These are phyloP conservation scores for Hartigia nigra DNA, from an alignment of 2,888 invertebrate species.

Conservation along the genomic window DNA sequence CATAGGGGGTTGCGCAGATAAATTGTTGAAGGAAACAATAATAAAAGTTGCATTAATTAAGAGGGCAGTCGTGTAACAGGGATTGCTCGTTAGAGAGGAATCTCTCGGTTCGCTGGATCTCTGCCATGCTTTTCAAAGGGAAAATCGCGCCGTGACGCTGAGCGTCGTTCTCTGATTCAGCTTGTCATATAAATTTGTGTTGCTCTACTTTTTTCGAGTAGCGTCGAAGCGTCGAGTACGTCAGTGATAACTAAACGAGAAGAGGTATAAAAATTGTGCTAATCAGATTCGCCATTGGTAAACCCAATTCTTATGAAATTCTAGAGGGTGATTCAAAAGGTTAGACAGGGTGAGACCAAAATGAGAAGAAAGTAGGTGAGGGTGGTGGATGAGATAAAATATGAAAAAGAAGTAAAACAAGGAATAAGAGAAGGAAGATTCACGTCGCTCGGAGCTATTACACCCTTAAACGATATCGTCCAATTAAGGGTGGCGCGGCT, in stretches of 20 bases:
- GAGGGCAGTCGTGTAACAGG: conserved; percentile 45
- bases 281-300: background rate
- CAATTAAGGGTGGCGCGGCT: conserved; percentile 30
- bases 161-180: background rate
- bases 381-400: background rate
- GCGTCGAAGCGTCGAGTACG: background rate
- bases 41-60: conserved; percentile 63
- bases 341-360: background rate
- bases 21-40: conserved; percentile 58
- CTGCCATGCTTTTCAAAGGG: background rate
- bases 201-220: background rate
- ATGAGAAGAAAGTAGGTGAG: background rate
- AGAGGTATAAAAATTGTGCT: background rate
- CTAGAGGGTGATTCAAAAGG: background rate
- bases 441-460: conserved; percentile 26
- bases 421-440: background rate
- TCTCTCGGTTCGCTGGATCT: conserved; percentile 40
- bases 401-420: background rate
- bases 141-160: background rate
- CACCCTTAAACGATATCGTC: conserved; percentile 41
- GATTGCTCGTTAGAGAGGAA: conserved; percentile 49
- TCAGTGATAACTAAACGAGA: too few species aligned
- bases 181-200: background rate
- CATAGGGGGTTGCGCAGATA: conserved; percentile 37
- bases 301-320: background rate